Evolutionary conservation across 1,140 invertebrate species (phyloP).

Genomic region (Papilio machaon): DNA sequence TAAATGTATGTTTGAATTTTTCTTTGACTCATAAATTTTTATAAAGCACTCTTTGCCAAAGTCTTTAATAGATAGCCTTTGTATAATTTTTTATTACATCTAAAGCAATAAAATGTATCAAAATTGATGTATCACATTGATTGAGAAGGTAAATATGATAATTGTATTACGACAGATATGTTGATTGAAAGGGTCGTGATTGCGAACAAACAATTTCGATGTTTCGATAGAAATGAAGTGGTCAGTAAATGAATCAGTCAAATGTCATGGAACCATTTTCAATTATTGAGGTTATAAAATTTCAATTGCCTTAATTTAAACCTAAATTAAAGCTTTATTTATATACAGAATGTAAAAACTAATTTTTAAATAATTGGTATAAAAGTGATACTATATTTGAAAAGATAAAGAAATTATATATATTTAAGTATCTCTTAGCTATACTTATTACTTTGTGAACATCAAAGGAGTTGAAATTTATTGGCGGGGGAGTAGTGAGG

Average conservation of each 20-base stretch:
- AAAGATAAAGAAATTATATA: too few relatives aligned
- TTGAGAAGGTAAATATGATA: background rate
- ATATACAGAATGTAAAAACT: too few relatives aligned
- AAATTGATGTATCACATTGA: background rate
- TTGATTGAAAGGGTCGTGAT: slow-evolving; percentile 13
- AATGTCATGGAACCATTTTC: background rate
- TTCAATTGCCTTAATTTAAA: background rate
- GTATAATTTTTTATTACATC: background rate
- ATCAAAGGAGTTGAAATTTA: background rate
- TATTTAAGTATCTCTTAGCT: too few relatives aligned
- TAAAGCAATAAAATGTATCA: background rate
- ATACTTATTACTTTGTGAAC: background rate
- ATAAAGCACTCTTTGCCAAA: background rate
- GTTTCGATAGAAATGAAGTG: background rate
- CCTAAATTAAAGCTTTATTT: background rate
- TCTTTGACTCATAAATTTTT: background rate
- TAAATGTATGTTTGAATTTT: background rate
- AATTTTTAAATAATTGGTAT: too few relatives aligned
- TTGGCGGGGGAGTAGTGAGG: background rate
- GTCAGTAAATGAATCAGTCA: background rate
- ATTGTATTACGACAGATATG: background rate
- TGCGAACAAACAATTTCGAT: slow-evolving; percentile 3
- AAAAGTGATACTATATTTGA: too few relatives aligned
- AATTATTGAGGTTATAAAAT: background rate
- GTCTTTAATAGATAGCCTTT: background rate